These are phyloP conservation scores for Anoplophora glabripennis DNA, from an alignment of 1,140 invertebrate species.

Conservation along the genomic window DNA sequence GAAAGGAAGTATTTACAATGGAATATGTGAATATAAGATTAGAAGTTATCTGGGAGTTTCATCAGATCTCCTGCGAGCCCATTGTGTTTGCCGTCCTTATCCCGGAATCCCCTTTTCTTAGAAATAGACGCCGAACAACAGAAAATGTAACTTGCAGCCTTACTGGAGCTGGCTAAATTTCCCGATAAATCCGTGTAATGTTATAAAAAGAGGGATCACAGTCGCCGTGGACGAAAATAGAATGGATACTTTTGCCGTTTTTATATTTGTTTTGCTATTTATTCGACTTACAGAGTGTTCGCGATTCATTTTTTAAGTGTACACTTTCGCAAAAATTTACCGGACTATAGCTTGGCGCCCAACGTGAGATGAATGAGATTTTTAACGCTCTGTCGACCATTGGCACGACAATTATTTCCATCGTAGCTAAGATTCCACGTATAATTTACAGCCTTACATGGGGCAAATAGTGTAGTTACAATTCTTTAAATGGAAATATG, in stretches of 20 bases:
- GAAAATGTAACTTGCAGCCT: not conserved
- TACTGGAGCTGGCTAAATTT: not conserved
- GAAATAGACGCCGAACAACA: not conserved
- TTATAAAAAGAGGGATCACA: not conserved
- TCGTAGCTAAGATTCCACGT: no score
- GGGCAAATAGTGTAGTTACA: no score
- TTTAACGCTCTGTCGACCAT: no score
- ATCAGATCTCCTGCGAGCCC: not conserved
- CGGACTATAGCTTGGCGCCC: no score
- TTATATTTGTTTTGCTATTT: no score
- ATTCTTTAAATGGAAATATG: no score
- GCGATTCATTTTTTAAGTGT: not conserved
- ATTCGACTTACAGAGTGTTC: no score
- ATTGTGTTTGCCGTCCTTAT: not conserved
- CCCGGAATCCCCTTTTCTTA: not conserved
- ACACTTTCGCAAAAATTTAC: no score
- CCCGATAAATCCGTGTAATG: not conserved
- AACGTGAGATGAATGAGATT: no score
- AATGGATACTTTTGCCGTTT: no score
- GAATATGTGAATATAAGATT: constrained; percentile 6
- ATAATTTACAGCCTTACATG: no score
- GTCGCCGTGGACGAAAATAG: not conserved
- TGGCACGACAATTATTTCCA: no score
- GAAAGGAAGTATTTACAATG: constrained; percentile 3
- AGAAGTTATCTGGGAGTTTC: not conserved